phyloP scores from a whole-genome alignment of 2,797 vertebrate genomes.

The Lateolabrax maculatus region DNA sequence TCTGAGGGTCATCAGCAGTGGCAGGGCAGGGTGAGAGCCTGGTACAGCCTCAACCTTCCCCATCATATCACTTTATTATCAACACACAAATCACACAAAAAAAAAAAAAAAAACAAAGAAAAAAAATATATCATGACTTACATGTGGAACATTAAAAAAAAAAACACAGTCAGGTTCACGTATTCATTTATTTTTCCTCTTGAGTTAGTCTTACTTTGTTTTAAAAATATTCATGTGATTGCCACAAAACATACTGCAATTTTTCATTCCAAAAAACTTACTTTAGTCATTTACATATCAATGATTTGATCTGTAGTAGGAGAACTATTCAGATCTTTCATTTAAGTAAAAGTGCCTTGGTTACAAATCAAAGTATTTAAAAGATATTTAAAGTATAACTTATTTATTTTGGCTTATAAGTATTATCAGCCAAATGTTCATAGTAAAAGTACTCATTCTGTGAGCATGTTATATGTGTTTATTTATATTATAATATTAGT shows the following conservation, averaged over 20 bases:
- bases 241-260: not conserved
- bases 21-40: not conserved
- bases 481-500: not conserved
- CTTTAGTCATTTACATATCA: not conserved
- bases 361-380: no score
- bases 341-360: not conserved
- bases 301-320: not conserved
- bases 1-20: not conserved
- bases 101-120: not conserved
- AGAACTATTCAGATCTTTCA: not conserved
- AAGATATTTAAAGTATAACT: not conserved
- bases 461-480: not conserved
- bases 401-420: no score
- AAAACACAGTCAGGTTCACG: not conserved
- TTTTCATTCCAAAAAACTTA: not conserved
- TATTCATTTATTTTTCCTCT: not conserved
- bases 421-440: not conserved
- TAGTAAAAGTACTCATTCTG: not conserved
- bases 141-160: not conserved
- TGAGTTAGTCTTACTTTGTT: not conserved
- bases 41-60: not conserved
- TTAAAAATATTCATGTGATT: not conserved
- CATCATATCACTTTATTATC: constrained; percentile 1
- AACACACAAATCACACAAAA: not conserved
- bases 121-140: not conserved